These are phyloP conservation scores for Protosalanx chinensis DNA, from an alignment of 2,797 vertebrate species.

Conservation along the genomic window DNA sequence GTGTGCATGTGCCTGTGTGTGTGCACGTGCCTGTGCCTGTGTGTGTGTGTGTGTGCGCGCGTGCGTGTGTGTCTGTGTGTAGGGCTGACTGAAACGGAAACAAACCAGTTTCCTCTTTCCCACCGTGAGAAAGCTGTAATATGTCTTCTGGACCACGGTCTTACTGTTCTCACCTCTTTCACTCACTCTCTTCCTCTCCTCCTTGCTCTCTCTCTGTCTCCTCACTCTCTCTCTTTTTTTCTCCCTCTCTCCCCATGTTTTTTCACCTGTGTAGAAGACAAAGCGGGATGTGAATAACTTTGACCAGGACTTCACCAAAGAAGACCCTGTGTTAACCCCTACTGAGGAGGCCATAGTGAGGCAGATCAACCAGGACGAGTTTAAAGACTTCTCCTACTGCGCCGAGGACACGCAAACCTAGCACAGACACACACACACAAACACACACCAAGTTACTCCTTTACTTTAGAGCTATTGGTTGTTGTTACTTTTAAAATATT, in stretches of 20 bases:
- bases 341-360: constrained; percentile 97
- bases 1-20: no score
- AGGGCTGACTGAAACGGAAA: neutral
- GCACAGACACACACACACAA: constrained; percentile 36
- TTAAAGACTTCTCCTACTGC: constrained; percentile 98
- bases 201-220: neutral
- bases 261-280: constrained; percentile 82
- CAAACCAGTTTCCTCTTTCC: neutral
- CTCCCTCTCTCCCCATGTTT: neutral
- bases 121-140: neutral
- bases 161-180: neutral
- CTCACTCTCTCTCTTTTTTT: neutral
- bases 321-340: constrained; percentile 93
- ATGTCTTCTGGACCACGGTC: neutral
- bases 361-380: constrained; percentile 99
- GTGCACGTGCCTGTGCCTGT: neutral
- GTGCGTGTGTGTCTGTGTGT: neutral
- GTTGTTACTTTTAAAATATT: constrained; percentile 66
- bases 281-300: constrained; percentile 99
- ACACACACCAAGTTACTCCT: constrained; percentile 22
- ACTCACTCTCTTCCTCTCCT: neutral
- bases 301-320: constrained; percentile 99
- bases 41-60: neutral
- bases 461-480: constrained; percentile 68
- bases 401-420: constrained; percentile 90